phyloP scores from a whole-genome alignment of 2,888 invertebrate genomes.

The Troides aeacus region DNA sequence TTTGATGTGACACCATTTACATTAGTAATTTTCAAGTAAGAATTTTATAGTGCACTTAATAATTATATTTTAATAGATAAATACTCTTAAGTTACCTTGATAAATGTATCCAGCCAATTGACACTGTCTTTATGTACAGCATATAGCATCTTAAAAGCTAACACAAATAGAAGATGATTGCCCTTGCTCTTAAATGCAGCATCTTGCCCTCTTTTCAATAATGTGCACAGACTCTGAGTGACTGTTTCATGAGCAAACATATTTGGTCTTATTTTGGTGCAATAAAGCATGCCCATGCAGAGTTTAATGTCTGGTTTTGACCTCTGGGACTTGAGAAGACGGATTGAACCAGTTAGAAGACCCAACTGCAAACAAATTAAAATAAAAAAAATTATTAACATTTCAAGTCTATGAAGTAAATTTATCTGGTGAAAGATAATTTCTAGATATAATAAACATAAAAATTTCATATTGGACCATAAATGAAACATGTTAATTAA shows the following conservation, averaged over 20 bases:
- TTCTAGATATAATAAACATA: too few species aligned
- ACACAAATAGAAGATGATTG: conserved; percentile 88
- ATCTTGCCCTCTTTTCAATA: conserved; percentile 89
- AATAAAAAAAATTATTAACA: neutral
- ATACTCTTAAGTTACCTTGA: conserved; percentile 81
- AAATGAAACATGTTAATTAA: too few species aligned
- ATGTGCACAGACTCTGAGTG: conserved; percentile 88
- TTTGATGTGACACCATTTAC: too few species aligned
- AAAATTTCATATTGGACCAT: too few species aligned
- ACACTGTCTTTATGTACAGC: conserved; percentile 89
- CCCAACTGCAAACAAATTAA: conserved; percentile 76
- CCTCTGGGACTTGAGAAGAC: conserved; percentile 86
- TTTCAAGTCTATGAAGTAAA: too few species aligned
- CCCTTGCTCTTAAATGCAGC: conserved; percentile 87
- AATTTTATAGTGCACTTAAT: too few species aligned
- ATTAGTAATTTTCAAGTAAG: too few species aligned
- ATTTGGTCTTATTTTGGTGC: conserved; percentile 88
- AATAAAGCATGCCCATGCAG: conserved; percentile 88
- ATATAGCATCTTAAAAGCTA: conserved; percentile 91
- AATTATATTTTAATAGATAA: neutral
- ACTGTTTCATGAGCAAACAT: conserved; percentile 88
- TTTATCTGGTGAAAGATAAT: too few species aligned
- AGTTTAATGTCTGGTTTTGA: conserved; percentile 91
- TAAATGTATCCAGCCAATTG: conserved; percentile 95
- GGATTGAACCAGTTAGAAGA: conserved; percentile 93